phyloP scores from a whole-genome alignment of 2,113 vertebrate species.

The Macaca mulatta region DNA sequence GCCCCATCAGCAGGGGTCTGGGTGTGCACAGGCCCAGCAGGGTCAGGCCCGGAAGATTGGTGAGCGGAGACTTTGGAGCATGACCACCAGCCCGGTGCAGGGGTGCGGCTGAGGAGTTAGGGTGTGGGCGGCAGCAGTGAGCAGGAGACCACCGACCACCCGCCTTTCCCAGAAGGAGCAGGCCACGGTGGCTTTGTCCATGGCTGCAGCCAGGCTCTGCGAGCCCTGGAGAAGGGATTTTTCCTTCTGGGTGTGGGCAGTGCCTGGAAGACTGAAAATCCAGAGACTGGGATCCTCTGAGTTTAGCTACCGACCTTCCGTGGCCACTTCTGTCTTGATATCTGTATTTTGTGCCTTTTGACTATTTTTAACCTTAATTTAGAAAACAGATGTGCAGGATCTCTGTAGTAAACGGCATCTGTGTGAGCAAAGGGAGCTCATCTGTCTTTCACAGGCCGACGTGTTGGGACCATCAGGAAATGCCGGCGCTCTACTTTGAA shows the following conservation, averaged over 20 bases:
- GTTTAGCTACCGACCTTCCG: neutral
- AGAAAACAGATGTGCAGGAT: neutral
- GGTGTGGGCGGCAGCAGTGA: neutral
- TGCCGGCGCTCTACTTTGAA: neutral
- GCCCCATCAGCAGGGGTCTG: neutral
- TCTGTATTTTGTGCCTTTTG: neutral
- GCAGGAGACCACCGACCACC: neutral
- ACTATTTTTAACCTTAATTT: neutral
- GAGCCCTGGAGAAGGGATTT: neutral
- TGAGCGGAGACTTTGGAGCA: neutral
- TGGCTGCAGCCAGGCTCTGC: neutral
- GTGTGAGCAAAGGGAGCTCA: neutral
- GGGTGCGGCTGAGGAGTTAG: neutral
- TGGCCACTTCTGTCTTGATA: neutral
- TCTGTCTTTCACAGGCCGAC: neutral
- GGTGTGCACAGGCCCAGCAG: too few relatives aligned
- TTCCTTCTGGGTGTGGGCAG: neutral
- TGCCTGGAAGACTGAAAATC: neutral
- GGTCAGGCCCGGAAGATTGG: rapidly evolving
- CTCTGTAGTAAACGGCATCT: neutral
- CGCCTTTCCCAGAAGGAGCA: neutral
- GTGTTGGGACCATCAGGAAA: neutral
- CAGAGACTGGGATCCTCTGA: neutral
- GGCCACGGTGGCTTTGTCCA: neutral
- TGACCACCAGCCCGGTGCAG: neutral